Conservation (phyloP, 2,797 vertebrate genomes). For the Melanotaenia trifasciata region DNA sequence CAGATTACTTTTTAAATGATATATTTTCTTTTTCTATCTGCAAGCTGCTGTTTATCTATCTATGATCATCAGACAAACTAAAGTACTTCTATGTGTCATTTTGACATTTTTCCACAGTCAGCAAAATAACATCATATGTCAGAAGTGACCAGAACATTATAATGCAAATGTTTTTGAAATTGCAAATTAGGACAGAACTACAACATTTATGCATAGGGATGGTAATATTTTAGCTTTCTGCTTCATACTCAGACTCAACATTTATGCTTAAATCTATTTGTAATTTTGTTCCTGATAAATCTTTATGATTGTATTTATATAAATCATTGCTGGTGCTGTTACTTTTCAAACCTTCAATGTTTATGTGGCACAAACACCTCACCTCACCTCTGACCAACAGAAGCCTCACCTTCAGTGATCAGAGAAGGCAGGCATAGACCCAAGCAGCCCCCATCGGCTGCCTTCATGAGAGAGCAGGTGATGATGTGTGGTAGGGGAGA, state of each 20-base stretch:
- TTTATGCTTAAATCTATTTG: not conserved
- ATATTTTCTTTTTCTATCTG: no score
- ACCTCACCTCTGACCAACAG: not conserved
- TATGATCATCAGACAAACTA: no score
- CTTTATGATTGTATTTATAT: not conserved
- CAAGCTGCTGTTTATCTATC: no score
- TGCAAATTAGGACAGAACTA: not conserved
- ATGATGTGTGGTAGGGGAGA: constrained; percentile 36
- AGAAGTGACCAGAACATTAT: not conserved
- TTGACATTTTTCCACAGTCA: not conserved
- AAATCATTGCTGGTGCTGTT: no score
- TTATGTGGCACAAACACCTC: not conserved
- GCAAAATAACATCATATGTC: not conserved
- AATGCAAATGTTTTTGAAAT: not conserved
- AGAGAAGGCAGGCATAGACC: not conserved
- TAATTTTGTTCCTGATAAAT: not conserved
- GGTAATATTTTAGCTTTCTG: not conserved
- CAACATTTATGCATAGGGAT: not conserved
- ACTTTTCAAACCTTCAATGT: not conserved
- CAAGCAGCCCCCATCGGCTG: not conserved
- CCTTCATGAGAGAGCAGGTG: not conserved
- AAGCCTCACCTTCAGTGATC: not conserved
- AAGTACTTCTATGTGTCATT: no score
- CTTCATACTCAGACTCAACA: not conserved
- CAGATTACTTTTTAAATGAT: no score